Evolutionary conservation across 2,888 invertebrate genomes (phyloP).

Genomic region (Empis livida): DNA sequence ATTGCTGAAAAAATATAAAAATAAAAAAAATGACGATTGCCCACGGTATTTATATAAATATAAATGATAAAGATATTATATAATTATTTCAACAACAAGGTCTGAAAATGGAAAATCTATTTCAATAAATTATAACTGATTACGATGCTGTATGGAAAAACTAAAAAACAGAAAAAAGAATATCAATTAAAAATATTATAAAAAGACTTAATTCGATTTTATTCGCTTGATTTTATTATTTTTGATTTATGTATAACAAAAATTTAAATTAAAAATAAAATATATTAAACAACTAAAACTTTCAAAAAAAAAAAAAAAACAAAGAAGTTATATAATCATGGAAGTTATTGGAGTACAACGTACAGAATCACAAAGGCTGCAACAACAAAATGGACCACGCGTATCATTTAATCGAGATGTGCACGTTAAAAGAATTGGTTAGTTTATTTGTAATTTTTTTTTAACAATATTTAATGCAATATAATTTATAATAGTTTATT

Average conservation of each 20-base stretch:
- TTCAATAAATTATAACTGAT: too few relatives aligned
- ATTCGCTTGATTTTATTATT: conserved; percentile 3
- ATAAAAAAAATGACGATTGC: too few relatives aligned
- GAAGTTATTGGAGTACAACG: conserved; percentile 15
- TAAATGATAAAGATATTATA: too few relatives aligned
- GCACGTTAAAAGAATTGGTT: conserved; percentile 81
- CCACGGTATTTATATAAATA: too few relatives aligned
- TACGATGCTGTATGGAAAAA: too few relatives aligned
- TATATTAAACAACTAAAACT: not conserved
- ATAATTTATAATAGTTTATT: too few relatives aligned
- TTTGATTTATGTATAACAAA: not conserved
- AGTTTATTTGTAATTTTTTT: conserved; percentile 36
- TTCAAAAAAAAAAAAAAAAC: not conserved
- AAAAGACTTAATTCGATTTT: conserved; percentile 2
- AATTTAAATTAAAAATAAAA: not conserved
- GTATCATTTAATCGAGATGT: conserved; percentile 86
- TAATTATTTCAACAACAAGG: too few relatives aligned
- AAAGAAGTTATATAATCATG: conserved; percentile 4
- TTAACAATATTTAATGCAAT: too few relatives aligned
- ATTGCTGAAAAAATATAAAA: too few relatives aligned
- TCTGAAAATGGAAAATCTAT: too few relatives aligned
- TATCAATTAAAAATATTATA: not conserved
- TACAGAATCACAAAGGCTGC: conserved; percentile 17
- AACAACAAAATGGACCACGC: conserved; percentile 42
- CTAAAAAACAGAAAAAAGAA: too few relatives aligned